A percentile compares a stretch with the other conserved stretches of the same genome.
Conservation (phyloP, 2,888 invertebrate genomes). For the Eudemis profundana region DNA sequence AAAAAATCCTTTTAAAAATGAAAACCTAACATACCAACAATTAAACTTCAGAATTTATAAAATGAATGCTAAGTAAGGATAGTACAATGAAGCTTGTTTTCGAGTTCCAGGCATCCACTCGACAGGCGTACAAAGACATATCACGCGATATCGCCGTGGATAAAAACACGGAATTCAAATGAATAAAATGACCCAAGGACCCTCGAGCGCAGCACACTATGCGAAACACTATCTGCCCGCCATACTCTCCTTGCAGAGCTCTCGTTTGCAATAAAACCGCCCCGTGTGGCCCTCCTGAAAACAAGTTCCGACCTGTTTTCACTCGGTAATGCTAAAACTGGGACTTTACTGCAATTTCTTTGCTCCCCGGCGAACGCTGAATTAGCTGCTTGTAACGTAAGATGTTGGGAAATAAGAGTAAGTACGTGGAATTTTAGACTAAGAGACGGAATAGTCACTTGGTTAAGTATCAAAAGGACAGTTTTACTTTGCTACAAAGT, state of each 20-base stretch:
- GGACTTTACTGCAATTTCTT: conserved; percentile 61
- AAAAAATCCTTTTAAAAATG: no score
- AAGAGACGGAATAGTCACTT: conserved; percentile 32
- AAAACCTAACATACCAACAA: no score
- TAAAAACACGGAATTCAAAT: no score
- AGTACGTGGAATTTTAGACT: conserved; percentile 25
- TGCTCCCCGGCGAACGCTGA: conserved; percentile 60
- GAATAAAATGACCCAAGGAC: no score
- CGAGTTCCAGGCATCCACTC: no score
- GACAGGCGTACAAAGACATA: no score
- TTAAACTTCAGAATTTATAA: no score
- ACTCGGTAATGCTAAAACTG: conserved; percentile 71
- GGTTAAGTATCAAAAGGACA: conserved; percentile 9
- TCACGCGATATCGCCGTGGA: no score
- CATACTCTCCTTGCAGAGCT: conserved; percentile 58
- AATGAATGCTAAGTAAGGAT: no score
- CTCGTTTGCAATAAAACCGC: conserved; percentile 77
- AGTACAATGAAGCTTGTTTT: no score
- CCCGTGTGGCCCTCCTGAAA: conserved; percentile 65
- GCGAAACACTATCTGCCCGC: conserved; percentile 52
- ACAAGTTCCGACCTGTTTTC: conserved; percentile 73
- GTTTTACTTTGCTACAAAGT: conserved; percentile 27
- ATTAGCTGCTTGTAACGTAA: conserved; percentile 57
- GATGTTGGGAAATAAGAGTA: conserved; percentile 21
- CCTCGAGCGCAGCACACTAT: conserved; percentile 10